A percentile compares a stretch with the other conserved stretches of the same genome.
Conservation (phyloP, 2,888 invertebrate species). For the Lasioglossum malachurum region DNA sequence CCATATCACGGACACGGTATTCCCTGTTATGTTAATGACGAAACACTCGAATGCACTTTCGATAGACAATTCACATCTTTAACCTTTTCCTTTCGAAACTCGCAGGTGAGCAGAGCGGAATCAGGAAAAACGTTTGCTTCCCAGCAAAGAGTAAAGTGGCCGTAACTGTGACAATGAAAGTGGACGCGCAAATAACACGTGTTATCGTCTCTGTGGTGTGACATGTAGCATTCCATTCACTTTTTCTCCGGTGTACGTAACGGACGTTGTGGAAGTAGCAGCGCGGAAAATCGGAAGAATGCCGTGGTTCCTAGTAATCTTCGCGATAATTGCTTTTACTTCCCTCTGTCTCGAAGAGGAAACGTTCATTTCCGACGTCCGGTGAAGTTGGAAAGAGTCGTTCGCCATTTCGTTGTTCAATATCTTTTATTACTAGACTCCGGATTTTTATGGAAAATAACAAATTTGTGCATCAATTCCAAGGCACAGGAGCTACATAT, state of each 20-base stretch:
- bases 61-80: neutral
- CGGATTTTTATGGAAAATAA: no score
- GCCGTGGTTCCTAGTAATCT: neutral
- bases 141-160: neutral
- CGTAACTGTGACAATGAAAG: constrained; percentile 1
- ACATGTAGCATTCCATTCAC: neutral
- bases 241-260: neutral
- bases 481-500: no score
- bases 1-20: neutral
- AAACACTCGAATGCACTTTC: constrained; percentile 25
- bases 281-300: neutral
- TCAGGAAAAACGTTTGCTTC: constrained; percentile 14
- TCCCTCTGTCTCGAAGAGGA: neutral
- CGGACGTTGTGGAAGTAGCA: neutral
- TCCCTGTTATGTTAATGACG: neutral
- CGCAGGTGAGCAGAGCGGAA: no score
- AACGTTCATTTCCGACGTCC: neutral
- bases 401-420: neutral
- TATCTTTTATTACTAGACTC: no score
- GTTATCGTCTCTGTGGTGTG: neutral
- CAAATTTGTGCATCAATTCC: no score
- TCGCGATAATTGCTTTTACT: neutral
- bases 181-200: neutral
- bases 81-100: constrained; percentile 30
- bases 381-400: neutral